Evolutionary conservation across 1,140 invertebrate species (phyloP).

Genomic region (Hesperophylax magnus): DNA sequence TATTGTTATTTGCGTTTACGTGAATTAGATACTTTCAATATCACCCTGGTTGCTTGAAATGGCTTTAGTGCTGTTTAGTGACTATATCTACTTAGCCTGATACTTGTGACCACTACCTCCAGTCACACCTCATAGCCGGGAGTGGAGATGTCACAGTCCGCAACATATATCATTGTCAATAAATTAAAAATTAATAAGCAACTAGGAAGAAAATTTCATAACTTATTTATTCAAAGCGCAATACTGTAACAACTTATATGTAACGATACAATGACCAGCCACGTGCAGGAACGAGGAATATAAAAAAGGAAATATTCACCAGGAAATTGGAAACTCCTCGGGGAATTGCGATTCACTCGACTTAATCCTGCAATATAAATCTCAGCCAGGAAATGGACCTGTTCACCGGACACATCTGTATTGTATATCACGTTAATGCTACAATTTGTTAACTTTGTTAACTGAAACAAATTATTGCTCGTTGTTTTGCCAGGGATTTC

Average conservation of each 20-base stretch:
- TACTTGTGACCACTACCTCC: too few species aligned
- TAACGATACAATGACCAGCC: not conserved
- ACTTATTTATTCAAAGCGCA: not conserved
- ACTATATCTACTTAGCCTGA: too few species aligned
- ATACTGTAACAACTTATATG: not conserved
- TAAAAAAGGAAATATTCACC: constrained; percentile 11
- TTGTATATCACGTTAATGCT: constrained; percentile 19
- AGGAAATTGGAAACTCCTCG: constrained; percentile 18
- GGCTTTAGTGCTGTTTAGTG: too few species aligned
- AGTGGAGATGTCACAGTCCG: too few species aligned
- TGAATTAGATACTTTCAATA: too few species aligned
- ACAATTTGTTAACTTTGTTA: constrained; percentile 13
- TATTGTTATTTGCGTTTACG: too few species aligned
- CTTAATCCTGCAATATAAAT: constrained; percentile 6
- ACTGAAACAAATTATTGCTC: not conserved
- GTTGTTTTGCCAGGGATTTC: too few species aligned
- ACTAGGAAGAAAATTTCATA: not conserved
- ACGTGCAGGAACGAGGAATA: not conserved
- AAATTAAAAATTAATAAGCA: too few species aligned
- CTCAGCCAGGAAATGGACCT: constrained; percentile 10
- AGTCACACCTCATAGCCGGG: too few species aligned
- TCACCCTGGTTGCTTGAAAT: too few species aligned
- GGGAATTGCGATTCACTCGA: not conserved
- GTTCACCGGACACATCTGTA: constrained; percentile 13
- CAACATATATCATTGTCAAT: too few species aligned